Evolutionary conservation across 2,797 vertebrate genomes (phyloP), one percentile per base, ranked within the genome.

Genomic region (Pogonophryne albipinna): DNA sequence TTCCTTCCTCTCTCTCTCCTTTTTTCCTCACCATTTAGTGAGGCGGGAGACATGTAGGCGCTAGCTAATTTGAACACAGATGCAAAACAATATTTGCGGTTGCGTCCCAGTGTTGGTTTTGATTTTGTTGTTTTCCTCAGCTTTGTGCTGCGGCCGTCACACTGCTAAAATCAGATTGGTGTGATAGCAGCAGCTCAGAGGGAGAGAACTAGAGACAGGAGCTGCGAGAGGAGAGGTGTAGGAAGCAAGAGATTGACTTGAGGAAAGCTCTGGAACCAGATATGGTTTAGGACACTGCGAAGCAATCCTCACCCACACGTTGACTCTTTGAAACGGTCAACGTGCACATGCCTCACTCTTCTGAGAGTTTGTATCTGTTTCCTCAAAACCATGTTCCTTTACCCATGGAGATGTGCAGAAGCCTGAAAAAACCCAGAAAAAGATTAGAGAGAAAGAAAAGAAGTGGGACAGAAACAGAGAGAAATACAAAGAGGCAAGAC

Each of bases 21-120:
- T 49, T 57, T 51, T 78, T 76, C 79, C 85, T 87, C 81, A 60
- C 49, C 82, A 56, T 91, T 90, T 87, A 90, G 87, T 73, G 78
- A 88, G 82, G 88, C 77, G 84, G 88, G 89, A 96, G 95, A 94
- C 94, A 95, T 92, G 92, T 92, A 89, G 89, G 92, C 94, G 92
- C 91, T 93, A 71, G 89, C 93, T 94, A 92, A 93, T 94, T 93
- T 89, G 80, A 91, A 91, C 87, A 88, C 79, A 53, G 86, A 85
- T 91, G 82, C 89, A 92, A 92, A 92, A 92, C 90, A 93, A 92
- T 92, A 92, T 90, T 91, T 92, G 90, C 73, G 89, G 92, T 87
- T 74, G 82, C 78, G 71, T 87, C 85, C 83, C 80, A 67, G 66
- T 84, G 86, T 90, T 86, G 89, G 82, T 86, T 91, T 85, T 87